Conservation (phyloP, 2,888 invertebrate genomes). For the Sylvicola fuscatus region DNA sequence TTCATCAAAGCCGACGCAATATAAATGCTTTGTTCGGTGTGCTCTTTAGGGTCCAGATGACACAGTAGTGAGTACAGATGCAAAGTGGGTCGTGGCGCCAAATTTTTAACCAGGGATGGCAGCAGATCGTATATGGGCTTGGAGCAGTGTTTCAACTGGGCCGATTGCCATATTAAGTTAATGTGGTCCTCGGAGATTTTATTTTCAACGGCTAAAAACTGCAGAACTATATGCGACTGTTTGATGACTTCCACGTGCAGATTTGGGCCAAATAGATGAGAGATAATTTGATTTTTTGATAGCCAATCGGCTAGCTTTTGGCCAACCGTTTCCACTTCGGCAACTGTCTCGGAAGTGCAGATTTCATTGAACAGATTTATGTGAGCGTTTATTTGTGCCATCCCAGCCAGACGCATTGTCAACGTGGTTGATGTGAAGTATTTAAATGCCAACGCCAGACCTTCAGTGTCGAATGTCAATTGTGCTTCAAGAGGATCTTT, state of each 20-base stretch:
- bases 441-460: constrained; percentile 82
- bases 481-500: constrained; percentile 80
- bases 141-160: constrained; percentile 86
- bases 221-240: constrained; percentile 82
- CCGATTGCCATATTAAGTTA: constrained; percentile 86
- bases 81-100: constrained; percentile 71
- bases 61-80: constrained; percentile 77
- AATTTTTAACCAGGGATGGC: constrained; percentile 73
- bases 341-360: constrained; percentile 69
- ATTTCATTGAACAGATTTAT: constrained; percentile 82
- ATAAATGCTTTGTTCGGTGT: constrained; percentile 83
- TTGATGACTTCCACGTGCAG: constrained; percentile 89
- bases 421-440: constrained; percentile 88
- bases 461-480: constrained; percentile 72
- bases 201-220: constrained; percentile 82
- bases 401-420: constrained; percentile 71
- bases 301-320: constrained; percentile 77
- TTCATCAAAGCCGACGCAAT: constrained; percentile 78
- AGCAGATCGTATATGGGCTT: constrained; percentile 82
- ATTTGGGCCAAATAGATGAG: constrained; percentile 93
- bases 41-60: constrained; percentile 72
- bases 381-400: constrained; percentile 86
- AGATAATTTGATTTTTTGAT: constrained; percentile 71
- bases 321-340: constrained; percentile 69
- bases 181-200: constrained; percentile 78